Evolutionary conservation across 2,888 invertebrate species (phyloP).

Genomic region (Nemapogon koenigi): DNA sequence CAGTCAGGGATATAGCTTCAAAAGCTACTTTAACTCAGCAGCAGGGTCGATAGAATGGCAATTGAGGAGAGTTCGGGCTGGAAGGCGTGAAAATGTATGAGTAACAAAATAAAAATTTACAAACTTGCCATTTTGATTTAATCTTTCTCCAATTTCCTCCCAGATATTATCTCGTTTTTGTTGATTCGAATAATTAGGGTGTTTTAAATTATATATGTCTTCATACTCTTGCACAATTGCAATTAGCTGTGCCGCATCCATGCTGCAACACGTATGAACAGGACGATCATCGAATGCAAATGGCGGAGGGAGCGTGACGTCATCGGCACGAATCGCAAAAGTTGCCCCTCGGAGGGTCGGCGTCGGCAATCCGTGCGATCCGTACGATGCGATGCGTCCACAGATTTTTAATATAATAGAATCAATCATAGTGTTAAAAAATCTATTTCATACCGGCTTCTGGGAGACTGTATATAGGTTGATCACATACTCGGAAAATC

Average conservation of each 20-base stretch:
- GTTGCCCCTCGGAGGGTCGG: slow-evolving; percentile 16
- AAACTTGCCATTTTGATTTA: background rate
- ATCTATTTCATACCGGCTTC: slow-evolving; percentile 11
- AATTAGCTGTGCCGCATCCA: slow-evolving; percentile 4
- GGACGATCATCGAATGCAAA: too few relatives aligned
- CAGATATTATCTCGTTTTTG: slow-evolving; percentile 2
- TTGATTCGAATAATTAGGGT: background rate
- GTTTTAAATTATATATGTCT: slow-evolving; percentile 7
- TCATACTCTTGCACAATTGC: slow-evolving; percentile 6
- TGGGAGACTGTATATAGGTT: slow-evolving; percentile 15
- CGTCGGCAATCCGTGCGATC: slow-evolving; percentile 14
- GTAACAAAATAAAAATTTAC: slow-evolving; percentile 5
- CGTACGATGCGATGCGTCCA: slow-evolving; percentile 10
- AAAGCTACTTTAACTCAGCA: too few relatives aligned
- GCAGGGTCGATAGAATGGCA: too few relatives aligned
- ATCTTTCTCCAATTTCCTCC: background rate
- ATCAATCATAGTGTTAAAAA: slow-evolving; percentile 13
- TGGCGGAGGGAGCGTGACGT: slow-evolving; percentile 28
- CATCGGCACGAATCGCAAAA: slow-evolving; percentile 18
- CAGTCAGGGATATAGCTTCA: too few relatives aligned
- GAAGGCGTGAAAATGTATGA: too few relatives aligned
- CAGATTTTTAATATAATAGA: slow-evolving; percentile 9
- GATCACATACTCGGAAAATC: slow-evolving; percentile 14
- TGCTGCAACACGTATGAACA: slow-evolving; percentile 1
- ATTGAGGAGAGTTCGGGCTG: too few relatives aligned